Evolutionary conservation across 2,797 vertebrate genomes (phyloP).

Genomic region (Oophaga sylvatica): DNA sequence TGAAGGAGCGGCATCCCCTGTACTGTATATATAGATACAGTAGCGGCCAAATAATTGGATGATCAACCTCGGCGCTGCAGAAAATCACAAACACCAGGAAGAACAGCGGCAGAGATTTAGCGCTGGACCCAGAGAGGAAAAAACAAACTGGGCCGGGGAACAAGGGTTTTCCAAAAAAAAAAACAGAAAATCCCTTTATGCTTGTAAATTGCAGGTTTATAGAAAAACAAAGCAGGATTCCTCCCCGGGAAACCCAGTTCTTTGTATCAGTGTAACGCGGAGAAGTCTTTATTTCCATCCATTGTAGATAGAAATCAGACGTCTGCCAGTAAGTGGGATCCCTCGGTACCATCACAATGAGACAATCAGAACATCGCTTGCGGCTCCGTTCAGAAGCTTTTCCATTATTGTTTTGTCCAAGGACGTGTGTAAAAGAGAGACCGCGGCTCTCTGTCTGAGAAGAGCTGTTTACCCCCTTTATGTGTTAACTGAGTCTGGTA

Average conservation of each 20-base stretch:
- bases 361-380: background rate
- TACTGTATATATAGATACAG: too few species aligned
- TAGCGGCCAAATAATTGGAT: too few species aligned
- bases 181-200: background rate
- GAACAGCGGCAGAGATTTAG: too few species aligned
- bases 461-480: background rate
- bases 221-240: background rate
- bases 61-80: too few species aligned
- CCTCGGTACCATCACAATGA: background rate
- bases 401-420: background rate
- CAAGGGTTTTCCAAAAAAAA: too few species aligned
- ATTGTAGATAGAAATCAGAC: background rate
- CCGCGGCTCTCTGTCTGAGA: background rate
- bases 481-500: slow-evolving; percentile 7
- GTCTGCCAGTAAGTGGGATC: background rate
- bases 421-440: background rate
- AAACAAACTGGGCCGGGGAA: too few species aligned
- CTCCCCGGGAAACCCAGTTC: background rate
- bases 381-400: background rate
- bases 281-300: background rate
- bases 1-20: too few species aligned
- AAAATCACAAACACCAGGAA: too few species aligned
- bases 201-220: background rate
- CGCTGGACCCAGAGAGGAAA: too few species aligned
- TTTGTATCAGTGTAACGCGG: background rate